Percentiles rank a stretch among this genome's conserved stretches.
Evolutionary conservation across 2,797 vertebrate genomes (phyloP).

Genomic region (Dendrocincla fuliginosa): DNA sequence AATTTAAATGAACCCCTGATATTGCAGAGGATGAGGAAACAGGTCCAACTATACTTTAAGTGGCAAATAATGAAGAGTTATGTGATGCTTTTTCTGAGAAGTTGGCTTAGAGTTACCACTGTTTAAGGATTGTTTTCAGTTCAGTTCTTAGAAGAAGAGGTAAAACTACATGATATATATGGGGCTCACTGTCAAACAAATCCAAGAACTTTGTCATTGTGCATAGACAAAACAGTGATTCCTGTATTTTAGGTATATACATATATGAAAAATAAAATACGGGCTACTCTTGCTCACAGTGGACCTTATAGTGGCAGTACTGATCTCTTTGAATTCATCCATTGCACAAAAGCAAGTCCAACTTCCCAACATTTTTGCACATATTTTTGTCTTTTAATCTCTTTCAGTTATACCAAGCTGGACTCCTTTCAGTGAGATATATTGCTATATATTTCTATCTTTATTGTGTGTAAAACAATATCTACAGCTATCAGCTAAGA

Average conservation of each 20-base stretch:
- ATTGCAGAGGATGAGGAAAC: neutral
- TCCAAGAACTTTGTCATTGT: neutral
- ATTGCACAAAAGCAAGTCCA: neutral
- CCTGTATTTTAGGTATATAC: neutral
- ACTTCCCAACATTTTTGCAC: neutral
- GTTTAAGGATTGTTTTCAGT: neutral
- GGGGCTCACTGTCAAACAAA: neutral
- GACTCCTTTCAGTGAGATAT: neutral
- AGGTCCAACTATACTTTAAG: neutral
- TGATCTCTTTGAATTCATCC: neutral
- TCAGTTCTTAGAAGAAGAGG: neutral
- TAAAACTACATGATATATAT: neutral
- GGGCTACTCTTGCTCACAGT: neutral
- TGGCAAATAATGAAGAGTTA: neutral
- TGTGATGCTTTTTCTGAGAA: neutral
- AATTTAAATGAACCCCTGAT: neutral
- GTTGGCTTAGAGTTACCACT: neutral
- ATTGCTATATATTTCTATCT: neutral
- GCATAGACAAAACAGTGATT: neutral
- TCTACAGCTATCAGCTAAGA: neutral
- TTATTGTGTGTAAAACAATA: neutral
- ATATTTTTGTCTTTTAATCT: neutral
- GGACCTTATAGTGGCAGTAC: neutral
- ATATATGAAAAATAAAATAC: neutral
- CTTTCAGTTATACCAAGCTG: neutral